A percentile compares a stretch with the other conserved stretches of the same genome.
phyloP scores from a whole-genome alignment of 2,797 vertebrate species.

The Echeneis naucrates region DNA sequence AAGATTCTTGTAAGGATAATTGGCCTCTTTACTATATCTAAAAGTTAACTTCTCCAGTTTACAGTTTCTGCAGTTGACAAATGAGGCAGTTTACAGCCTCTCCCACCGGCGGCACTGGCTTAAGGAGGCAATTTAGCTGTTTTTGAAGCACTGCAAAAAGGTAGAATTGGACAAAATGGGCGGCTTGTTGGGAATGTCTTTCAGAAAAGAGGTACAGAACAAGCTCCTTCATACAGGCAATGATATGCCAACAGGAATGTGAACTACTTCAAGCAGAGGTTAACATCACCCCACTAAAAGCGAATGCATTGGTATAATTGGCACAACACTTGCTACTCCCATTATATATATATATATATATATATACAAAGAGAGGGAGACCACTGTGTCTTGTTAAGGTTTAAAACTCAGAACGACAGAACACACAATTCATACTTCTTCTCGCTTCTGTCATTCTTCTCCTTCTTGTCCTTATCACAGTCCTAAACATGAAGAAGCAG shows the following conservation, averaged over 20 bases:
- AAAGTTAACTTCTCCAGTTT: constrained; percentile 6
- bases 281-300: background rate
- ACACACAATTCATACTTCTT: no score
- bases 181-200: background rate
- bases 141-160: constrained; percentile 10
- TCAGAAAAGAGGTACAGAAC: background rate
- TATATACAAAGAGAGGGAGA: no score
- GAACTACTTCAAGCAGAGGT: background rate
- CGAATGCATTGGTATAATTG: background rate
- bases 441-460: constrained; percentile 27
- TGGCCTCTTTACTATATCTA: constrained; percentile 5
- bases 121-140: constrained; percentile 7
- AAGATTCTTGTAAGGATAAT: constrained; percentile 4
- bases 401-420: constrained; percentile 45
- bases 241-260: background rate
- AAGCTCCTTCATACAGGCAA: background rate
- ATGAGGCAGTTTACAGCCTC: constrained; percentile 19
- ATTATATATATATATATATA: constrained; percentile 7
- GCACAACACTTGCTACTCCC: background rate
- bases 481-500: constrained; percentile 30
- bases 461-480: constrained; percentile 46
- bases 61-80: constrained; percentile 10
- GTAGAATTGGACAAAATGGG: constrained; percentile 1
- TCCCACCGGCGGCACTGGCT: constrained; percentile 3
- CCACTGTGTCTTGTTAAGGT: constrained; percentile 22